Conservation (phyloP, 2,888 invertebrate species). For the Macrosiphum euphorbiae region DNA sequence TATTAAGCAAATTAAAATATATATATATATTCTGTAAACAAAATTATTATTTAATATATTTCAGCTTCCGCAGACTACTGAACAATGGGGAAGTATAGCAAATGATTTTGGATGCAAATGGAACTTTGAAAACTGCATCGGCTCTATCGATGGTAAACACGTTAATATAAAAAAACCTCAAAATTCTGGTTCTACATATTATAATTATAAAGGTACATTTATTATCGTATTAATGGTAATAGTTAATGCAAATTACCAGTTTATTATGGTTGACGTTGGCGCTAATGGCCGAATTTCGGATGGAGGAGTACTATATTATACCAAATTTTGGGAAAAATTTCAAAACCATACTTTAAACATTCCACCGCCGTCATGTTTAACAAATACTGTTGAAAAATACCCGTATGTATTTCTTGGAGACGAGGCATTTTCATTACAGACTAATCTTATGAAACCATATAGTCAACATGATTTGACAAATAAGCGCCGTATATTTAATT, state of each 20-base stretch:
- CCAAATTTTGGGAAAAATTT: conserved; percentile 58
- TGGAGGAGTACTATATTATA: conserved; percentile 63
- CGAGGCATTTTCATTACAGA: conserved; percentile 61
- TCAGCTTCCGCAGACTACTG: conserved; percentile 60
- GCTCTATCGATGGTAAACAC: conserved; percentile 68
- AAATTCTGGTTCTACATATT: conserved; percentile 68
- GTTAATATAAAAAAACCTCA: conserved; percentile 68
- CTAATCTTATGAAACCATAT: conserved; percentile 60
- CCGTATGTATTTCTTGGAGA: conserved; percentile 62
- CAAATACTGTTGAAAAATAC: conserved; percentile 11
- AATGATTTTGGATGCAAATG: conserved; percentile 66
- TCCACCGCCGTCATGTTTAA: conserved; percentile 32
- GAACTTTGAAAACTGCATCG: conserved; percentile 68
- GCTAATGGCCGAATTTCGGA: conserved; percentile 64
- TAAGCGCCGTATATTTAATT: conserved; percentile 57
- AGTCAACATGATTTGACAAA: conserved; percentile 58
- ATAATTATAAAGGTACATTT: conserved; percentile 68
- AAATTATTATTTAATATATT: conserved; percentile 27
- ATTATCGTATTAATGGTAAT: conserved; percentile 69
- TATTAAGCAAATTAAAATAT: conserved; percentile 31
- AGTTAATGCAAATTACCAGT: conserved; percentile 68
- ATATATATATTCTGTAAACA: not conserved
- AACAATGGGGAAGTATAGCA: conserved; percentile 55
- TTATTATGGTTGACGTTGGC: conserved; percentile 65
- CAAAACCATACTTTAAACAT: conserved; percentile 33